Evolutionary conservation across 2,888 invertebrate species (phyloP), one percentile per base, ranked within the genome.

Genomic region (Cerceris rybyensis): DNA sequence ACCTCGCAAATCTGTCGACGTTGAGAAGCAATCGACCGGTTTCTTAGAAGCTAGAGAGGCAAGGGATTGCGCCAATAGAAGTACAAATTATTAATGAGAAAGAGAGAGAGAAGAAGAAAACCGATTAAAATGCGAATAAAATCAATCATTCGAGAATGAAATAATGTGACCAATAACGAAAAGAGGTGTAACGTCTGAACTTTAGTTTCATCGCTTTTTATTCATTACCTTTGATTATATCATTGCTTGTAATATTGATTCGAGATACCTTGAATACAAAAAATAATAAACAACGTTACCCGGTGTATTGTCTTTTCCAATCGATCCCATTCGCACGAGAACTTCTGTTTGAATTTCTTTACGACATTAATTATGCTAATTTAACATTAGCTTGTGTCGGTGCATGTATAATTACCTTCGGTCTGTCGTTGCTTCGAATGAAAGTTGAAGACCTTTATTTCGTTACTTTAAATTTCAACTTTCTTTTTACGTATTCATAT

Each of bases 231-330:
- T 88, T 85, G 81, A 88, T 88, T 87, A 87, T 89, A 89, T 87
- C 84, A 88, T 89, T 87, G 88, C 88, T 87, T 88, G 88, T 88
- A 88, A 87, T 86, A 88, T 87, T 86, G 78, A 88, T 88, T 87
- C 87, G 86, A 83, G 84, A 88, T 88, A 89, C 85, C 89, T 89
- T 89, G 88, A 89, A 87, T 89, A 89, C 82, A 87, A 87, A 87
- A 87, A 86, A 81, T 85, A 87, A 89, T 88, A 88, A 89, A 89
- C 80, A 88, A 87, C 73, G 88, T 88, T 86, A 89, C 80, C 69
- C 78, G 54, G 67, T 84, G 83, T 83, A 76, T 70, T 67, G 68
- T 74, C 72, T 79, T 73, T 79, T 73, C 55, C 41, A 17, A 61
- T 65, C 73, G 11, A 0, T 9, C 16, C 43, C 28, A 8, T 8